Conservation (phyloP, 2,113 vertebrate genomes). For the Neogobius melanostomus region DNA sequence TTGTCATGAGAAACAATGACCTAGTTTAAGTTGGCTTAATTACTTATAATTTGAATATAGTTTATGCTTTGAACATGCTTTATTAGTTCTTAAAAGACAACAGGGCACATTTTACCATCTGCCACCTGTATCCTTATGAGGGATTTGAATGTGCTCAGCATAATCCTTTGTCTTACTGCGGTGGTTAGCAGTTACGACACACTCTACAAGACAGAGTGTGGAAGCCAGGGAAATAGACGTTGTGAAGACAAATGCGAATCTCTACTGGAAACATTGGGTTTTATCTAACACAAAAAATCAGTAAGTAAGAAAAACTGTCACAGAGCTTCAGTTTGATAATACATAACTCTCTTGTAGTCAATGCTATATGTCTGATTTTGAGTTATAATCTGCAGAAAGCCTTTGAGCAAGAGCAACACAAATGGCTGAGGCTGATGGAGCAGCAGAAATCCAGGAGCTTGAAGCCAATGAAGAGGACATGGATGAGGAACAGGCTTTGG, state of each 20-base stretch:
- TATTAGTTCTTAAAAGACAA: slow-evolving; percentile 2
- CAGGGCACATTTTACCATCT: slow-evolving; percentile 63
- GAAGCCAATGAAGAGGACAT: slow-evolving; percentile 56
- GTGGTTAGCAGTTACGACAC: slow-evolving; percentile 20
- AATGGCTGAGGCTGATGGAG: slow-evolving; percentile 61
- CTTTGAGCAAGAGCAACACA: neutral
- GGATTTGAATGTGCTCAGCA: slow-evolving; percentile 77
- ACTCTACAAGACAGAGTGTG: neutral
- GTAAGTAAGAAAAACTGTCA: slow-evolving; percentile 33
- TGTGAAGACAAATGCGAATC: slow-evolving; percentile 10
- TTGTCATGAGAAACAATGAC: neutral
- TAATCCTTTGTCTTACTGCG: slow-evolving; percentile 68
- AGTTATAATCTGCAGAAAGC: neutral
- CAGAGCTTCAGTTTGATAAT: neutral
- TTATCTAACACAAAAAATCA: slow-evolving; percentile 1
- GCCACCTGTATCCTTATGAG: slow-evolving; percentile 56
- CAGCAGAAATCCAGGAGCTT: slow-evolving; percentile 34
- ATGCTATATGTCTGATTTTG: neutral
- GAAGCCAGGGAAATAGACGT: neutral
- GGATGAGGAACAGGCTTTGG: slow-evolving; percentile 42
- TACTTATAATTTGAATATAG: neutral
- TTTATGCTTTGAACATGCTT: neutral
- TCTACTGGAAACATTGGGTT: neutral
- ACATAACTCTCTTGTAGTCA: neutral
- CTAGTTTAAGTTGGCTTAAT: neutral